Conservation (phyloP, 2,888 invertebrate species). For the Dicranocentrus wangi region DNA sequence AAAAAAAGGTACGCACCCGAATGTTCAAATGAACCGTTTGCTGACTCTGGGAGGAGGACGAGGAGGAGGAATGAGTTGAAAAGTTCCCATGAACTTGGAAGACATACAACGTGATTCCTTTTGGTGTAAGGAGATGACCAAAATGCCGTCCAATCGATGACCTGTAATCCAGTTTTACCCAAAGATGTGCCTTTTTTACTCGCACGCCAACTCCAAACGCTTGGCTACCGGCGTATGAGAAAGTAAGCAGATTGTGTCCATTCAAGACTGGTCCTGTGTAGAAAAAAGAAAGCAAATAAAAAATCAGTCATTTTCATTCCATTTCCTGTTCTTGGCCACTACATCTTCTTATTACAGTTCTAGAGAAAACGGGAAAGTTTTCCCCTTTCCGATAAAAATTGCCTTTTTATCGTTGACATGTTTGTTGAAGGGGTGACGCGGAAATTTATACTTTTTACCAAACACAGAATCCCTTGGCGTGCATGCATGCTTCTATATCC, state of each 20-base stretch:
- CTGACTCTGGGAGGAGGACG: slow-evolving; percentile 31
- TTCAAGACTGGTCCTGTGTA: slow-evolving; percentile 85
- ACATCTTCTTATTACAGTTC: background rate
- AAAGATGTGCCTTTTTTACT: slow-evolving; percentile 86
- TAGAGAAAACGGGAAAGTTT: background rate
- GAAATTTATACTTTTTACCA: no score
- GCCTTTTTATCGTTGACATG: no score
- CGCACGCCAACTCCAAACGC: slow-evolving; percentile 78
- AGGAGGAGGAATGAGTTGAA: slow-evolving; percentile 46
- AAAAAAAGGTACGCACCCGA: slow-evolving; percentile 24
- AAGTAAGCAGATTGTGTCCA: slow-evolving; percentile 89
- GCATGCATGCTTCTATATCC: no score
- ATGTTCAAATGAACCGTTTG: slow-evolving; percentile 65
- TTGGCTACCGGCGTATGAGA: slow-evolving; percentile 81
- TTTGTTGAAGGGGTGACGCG: no score
- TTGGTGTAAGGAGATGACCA: slow-evolving; percentile 74
- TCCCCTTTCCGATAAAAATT: background rate
- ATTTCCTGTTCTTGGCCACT: slow-evolving; percentile 1
- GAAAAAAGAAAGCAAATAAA: slow-evolving; percentile 53
- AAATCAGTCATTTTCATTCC: slow-evolving; percentile 4
- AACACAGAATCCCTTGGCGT: no score
- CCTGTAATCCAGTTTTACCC: slow-evolving; percentile 81
- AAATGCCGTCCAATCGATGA: slow-evolving; percentile 74
- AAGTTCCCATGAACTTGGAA: slow-evolving; percentile 78
- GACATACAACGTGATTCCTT: slow-evolving; percentile 82